phyloP scores from a whole-genome alignment of 1,140 invertebrate genomes.

The Trypoxylus dichotomus region DNA sequence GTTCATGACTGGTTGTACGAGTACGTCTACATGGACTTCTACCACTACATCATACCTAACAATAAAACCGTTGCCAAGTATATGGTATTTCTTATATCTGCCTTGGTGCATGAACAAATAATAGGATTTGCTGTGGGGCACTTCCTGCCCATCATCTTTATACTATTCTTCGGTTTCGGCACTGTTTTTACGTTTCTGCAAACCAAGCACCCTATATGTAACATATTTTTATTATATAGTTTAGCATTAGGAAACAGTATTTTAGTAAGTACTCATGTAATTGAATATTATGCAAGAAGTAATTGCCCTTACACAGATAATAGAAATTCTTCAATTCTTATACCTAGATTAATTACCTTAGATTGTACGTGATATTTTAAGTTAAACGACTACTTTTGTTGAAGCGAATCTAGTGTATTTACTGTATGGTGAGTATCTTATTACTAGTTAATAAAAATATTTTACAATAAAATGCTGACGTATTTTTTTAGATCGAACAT shows the following conservation, averaged over 20 bases:
- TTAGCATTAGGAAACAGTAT: conserved; percentile 78
- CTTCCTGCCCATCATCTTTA: conserved; percentile 84
- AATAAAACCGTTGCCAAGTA: conserved; percentile 59
- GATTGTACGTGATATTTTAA: neutral
- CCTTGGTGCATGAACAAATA: conserved; percentile 69
- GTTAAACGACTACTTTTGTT: neutral
- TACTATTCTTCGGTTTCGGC: conserved; percentile 68
- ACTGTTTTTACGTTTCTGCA: conserved; percentile 50
- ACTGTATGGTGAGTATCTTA: neutral
- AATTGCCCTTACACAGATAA: conserved; percentile 63
- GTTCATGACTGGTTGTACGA: conserved; percentile 94
- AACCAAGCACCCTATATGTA: conserved; percentile 48
- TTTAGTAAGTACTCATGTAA: conserved; percentile 75
- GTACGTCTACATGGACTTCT: conserved; percentile 89
- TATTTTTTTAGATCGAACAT: too few species aligned
- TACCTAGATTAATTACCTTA: conserved; percentile 7
- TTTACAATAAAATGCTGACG: neutral
- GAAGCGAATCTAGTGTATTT: too few species aligned
- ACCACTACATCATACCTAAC: conserved; percentile 58
- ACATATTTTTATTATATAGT: conserved; percentile 80
- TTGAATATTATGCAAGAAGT: conserved; percentile 81
- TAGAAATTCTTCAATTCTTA: neutral
- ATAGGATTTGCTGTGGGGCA: conserved; percentile 77
- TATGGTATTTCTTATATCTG: conserved; percentile 59
- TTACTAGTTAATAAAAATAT: neutral